Percentiles rank a stretch among this genome's conserved stretches.
Evolutionary conservation across 1,140 invertebrate species (phyloP).

Genomic region (Aphaenogaster floridana): DNA sequence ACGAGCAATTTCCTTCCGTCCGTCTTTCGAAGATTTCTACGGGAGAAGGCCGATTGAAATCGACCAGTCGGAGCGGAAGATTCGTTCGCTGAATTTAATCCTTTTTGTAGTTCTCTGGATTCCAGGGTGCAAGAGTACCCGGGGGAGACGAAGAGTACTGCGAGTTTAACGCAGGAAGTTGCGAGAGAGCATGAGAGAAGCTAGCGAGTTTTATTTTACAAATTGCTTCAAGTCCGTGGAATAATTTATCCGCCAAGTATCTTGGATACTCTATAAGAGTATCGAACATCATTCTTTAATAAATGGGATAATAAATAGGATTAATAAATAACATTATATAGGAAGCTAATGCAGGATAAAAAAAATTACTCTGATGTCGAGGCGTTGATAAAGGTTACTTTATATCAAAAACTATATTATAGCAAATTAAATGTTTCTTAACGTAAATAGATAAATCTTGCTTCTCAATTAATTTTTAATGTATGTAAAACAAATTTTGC

Average conservation of each 20-base stretch:
- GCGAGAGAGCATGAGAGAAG: not conserved
- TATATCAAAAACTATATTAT: not conserved
- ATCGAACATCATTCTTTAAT: not conserved
- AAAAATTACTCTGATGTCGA: not conserved
- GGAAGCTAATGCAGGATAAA: not conserved
- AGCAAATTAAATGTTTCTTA: not conserved
- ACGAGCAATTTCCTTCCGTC: constrained; percentile 54
- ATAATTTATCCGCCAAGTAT: not conserved
- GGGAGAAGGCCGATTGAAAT: constrained; percentile 29
- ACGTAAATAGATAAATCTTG: not conserved
- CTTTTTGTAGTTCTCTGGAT: constrained; percentile 1
- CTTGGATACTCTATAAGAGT: not conserved
- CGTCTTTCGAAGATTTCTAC: constrained; percentile 25
- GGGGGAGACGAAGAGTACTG: not conserved
- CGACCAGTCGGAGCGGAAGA: constrained; percentile 21
- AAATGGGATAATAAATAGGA: not conserved
- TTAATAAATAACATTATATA: not conserved
- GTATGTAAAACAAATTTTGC: not conserved
- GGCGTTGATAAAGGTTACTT: not conserved
- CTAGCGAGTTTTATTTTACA: constrained; percentile 28
- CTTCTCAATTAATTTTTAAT: constrained; percentile 17
- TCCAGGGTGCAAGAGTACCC: constrained; percentile 1
- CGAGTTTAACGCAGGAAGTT: not conserved
- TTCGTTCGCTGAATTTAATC: constrained; percentile 48
- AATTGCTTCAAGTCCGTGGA: not conserved